A percentile compares a stretch with the other conserved stretches of the same genome.
Conservation (phyloP, 2,888 invertebrate species). For the Sinotaia quadrata region DNA sequence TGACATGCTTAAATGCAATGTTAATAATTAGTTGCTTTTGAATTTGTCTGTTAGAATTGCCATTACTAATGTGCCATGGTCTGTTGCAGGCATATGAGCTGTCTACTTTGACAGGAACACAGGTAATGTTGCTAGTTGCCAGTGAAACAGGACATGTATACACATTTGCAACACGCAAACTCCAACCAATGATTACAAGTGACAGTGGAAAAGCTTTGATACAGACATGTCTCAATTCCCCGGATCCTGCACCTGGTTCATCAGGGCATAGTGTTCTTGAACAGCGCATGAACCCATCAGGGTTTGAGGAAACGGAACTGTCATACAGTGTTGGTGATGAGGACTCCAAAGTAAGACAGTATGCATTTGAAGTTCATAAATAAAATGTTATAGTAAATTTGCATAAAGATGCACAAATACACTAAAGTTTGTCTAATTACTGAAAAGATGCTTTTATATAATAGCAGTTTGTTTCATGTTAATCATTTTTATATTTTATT, state of each 20-base stretch:
- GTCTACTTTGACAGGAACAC: conserved; percentile 98
- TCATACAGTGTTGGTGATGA: conserved; percentile 80
- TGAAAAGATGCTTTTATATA: too few relatives aligned
- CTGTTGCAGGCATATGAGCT: conserved; percentile 94
- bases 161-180: conserved; percentile 94
- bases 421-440: too few relatives aligned
- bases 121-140: conserved; percentile 99
- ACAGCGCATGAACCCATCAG: conserved; percentile 98
- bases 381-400: neutral
- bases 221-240: conserved; percentile 98
- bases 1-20: too few relatives aligned
- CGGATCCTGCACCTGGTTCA: conserved; percentile 79
- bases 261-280: conserved; percentile 77
- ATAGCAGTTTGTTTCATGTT: too few relatives aligned
- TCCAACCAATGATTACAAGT: conserved; percentile 99
- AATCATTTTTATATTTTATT: too few relatives aligned
- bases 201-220: conserved; percentile 93
- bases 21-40: neutral
- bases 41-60: neutral
- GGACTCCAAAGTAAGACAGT: conserved; percentile 73
- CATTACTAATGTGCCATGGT: neutral
- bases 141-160: conserved; percentile 99
- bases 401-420: too few relatives aligned
- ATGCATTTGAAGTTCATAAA: neutral
- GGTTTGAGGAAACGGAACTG: conserved; percentile 98